A percentile compares a stretch with the other conserved stretches of the same genome.
These are phyloP conservation scores for Plebejus melissa DNA, from an alignment of 2,888 invertebrate species.

Conservation along the genomic window DNA sequence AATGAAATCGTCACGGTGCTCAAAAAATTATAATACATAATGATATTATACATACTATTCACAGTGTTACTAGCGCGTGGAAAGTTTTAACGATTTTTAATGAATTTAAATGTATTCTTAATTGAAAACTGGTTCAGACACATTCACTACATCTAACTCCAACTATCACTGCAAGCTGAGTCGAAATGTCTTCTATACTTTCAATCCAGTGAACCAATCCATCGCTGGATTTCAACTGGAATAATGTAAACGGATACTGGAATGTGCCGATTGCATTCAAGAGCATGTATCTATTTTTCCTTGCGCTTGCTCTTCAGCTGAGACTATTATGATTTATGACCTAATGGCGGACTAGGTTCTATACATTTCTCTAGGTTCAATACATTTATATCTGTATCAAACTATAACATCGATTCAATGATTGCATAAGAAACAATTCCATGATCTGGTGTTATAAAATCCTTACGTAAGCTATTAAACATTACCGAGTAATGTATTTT, in stretches of 20 bases:
- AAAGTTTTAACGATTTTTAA: constrained; percentile 72
- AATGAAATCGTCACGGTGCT: not conserved
- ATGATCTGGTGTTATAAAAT: not conserved
- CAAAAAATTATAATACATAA: not conserved
- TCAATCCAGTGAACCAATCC: too few relatives aligned
- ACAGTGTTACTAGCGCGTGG: constrained; percentile 50
- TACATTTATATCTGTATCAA: not conserved
- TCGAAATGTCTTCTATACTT: constrained; percentile 31
- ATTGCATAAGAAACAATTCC: not conserved
- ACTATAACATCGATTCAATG: not conserved
- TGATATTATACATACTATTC: not conserved
- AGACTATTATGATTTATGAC: not conserved
- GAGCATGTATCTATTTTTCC: too few relatives aligned
- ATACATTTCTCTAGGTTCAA: too few relatives aligned
- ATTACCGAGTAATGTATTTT: constrained; percentile 3
- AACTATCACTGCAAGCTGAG: constrained; percentile 35
- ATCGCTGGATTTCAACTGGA: too few relatives aligned
- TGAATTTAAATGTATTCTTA: constrained; percentile 75
- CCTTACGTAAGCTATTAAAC: not conserved
- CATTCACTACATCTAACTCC: constrained; percentile 56
- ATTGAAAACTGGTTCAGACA: constrained; percentile 72
- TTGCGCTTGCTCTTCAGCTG: not conserved
- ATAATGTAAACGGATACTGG: too few relatives aligned
- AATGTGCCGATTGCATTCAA: too few relatives aligned
- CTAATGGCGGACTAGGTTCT: too few relatives aligned